Evolutionary conservation across 2,113 vertebrate species (phyloP).

Genomic region (Stercorarius parasiticus): DNA sequence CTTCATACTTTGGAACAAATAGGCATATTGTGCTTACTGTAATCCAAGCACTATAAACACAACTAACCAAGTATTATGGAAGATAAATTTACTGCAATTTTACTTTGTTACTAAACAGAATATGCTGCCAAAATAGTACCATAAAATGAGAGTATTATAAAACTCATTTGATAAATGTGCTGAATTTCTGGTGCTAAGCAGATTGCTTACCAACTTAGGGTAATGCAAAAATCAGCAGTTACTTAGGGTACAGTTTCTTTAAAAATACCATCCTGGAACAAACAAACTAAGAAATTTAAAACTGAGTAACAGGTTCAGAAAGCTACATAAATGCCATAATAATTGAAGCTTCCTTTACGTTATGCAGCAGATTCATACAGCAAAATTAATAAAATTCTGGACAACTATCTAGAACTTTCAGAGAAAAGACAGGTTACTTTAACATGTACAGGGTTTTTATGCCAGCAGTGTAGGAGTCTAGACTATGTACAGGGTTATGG

Average conservation of each 20-base stretch:
- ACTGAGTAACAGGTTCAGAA: neutral
- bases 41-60: neutral
- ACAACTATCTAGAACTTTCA: neutral
- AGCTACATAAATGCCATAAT: neutral
- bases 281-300: neutral
- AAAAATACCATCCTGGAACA: neutral
- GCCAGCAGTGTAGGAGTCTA: neutral
- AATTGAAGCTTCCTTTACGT: neutral
- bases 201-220: neutral
- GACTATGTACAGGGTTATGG: neutral
- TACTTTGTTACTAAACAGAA: neutral
- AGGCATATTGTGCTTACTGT: neutral
- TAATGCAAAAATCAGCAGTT: neutral
- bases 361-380: neutral
- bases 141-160: neutral
- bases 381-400: neutral
- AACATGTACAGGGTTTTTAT: neutral
- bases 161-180: neutral
- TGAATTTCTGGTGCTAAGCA: neutral
- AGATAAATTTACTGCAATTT: neutral
- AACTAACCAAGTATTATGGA: neutral
- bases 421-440: neutral
- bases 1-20: neutral
- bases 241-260: neutral
- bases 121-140: neutral